Evolutionary conservation across 1,140 invertebrate species (phyloP).

Genomic region (Atta texana): DNA sequence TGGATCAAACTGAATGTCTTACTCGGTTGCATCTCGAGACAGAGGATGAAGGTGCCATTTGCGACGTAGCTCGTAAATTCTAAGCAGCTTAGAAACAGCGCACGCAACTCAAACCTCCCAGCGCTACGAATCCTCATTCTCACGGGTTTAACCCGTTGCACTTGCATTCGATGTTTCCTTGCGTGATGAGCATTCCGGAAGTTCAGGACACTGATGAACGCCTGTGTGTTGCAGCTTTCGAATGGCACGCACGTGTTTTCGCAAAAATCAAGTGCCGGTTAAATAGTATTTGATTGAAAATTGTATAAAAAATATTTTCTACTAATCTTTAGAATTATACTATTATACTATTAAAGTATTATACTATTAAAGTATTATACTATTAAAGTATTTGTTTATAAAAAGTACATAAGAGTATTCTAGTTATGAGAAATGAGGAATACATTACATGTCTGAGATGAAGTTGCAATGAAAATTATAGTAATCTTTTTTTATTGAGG

Average conservation of each 20-base stretch:
- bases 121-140: constrained; percentile 38
- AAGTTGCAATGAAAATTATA: no score
- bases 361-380: neutral
- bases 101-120: constrained; percentile 56
- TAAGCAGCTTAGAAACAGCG: constrained; percentile 71
- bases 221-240: neutral
- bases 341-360: neutral
- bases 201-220: constrained; percentile 58
- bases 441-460: neutral
- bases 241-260: constrained; percentile 32
- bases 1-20: constrained; percentile 40
- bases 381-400: neutral
- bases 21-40: constrained; percentile 49
- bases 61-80: constrained; percentile 72
- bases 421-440: neutral
- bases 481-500: neutral
- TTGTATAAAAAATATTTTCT: neutral
- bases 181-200: constrained; percentile 59
- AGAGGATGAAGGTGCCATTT: constrained; percentile 40
- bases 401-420: neutral
- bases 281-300: neutral
- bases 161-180: constrained; percentile 55
- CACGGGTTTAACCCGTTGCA: constrained; percentile 35
- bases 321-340: neutral
- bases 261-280: constrained; percentile 2